Base-by-base conservation (phyloP, 2,888 invertebrate genomes). In the Troides aeacus region DNA sequence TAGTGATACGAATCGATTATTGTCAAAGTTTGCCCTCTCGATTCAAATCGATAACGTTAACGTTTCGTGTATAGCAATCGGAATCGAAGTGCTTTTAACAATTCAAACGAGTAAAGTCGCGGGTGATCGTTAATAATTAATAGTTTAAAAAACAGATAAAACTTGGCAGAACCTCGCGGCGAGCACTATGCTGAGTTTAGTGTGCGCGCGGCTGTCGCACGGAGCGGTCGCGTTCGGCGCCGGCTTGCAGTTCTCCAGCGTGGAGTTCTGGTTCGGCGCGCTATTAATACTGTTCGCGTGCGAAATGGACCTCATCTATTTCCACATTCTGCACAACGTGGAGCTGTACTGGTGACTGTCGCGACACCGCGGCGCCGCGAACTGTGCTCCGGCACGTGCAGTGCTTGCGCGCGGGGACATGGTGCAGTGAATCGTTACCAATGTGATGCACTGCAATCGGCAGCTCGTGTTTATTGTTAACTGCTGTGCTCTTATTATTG, bases 261-360 rank as follows among this genome's bases (percentile, higher is more conserved):
- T 86, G 2, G 91, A 93, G 75, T 93, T 93, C 74, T 93, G 93
- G 93, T 77, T 88, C 57, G 92, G 92, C 10, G 83, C 84, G 0
- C 69, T 93, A 2, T 74, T 93, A 57, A 84, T 93, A 70, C 62
- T 93, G 0, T 75, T 91, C 73, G 93, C 93, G 64, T 93, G 92
- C 79, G 93, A 93, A 84, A 83, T 93, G 85, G 92, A 93, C 81
- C 73, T 93, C 21, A 83, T 93, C 69, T 93, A 89, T 74, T 93
- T 92, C 70, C 92, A 91, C 72, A 81, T 86, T 64, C 63, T 84
- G 62, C 79, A 85, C 73, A 70, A 66, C 64, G 70, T 77, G 50
- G 68, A 77, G 56, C 30, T 75, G 59, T 71, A 69, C 30, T 70
- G 71, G 72, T 76, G 71, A 72, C 8, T 46, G 53, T 62, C 24